Evolutionary conservation across 2,113 vertebrate species (phyloP).

Genomic region (Sinocyclocheilus anophthalmus): DNA sequence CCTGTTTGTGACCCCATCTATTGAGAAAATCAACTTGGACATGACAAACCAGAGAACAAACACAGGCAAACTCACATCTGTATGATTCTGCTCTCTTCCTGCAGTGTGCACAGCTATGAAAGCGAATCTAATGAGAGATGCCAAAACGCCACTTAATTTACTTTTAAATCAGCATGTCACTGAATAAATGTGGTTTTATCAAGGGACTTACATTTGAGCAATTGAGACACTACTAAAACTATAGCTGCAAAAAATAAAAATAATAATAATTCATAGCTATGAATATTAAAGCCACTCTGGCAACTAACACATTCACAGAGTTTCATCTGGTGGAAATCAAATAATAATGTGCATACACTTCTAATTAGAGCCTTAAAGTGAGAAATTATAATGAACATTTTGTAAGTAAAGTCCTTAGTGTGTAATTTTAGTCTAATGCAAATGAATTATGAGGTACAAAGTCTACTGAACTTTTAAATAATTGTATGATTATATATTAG

Average conservation of each 20-base stretch:
- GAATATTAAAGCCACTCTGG: not conserved
- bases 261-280: not conserved
- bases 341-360: not conserved
- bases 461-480: not conserved
- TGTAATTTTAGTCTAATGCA: not conserved
- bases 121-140: not conserved
- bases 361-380: conserved; percentile 13
- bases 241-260: not conserved
- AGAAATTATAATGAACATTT: conserved; percentile 4
- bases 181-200: not conserved
- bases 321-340: not conserved
- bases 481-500: not conserved
- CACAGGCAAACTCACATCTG: not conserved
- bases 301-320: not conserved
- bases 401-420: not conserved
- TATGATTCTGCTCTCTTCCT: too few relatives aligned
- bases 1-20: conserved; percentile 23
- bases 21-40: conserved; percentile 2
- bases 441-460: not conserved
- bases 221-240: not conserved
- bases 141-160: not conserved
- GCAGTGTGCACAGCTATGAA: not conserved
- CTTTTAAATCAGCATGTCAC: not conserved
- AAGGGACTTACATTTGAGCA: not conserved
- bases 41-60: not conserved